Evolutionary conservation across 2,113 vertebrate genomes (phyloP).

Genomic region (Microtus ochrogaster): DNA sequence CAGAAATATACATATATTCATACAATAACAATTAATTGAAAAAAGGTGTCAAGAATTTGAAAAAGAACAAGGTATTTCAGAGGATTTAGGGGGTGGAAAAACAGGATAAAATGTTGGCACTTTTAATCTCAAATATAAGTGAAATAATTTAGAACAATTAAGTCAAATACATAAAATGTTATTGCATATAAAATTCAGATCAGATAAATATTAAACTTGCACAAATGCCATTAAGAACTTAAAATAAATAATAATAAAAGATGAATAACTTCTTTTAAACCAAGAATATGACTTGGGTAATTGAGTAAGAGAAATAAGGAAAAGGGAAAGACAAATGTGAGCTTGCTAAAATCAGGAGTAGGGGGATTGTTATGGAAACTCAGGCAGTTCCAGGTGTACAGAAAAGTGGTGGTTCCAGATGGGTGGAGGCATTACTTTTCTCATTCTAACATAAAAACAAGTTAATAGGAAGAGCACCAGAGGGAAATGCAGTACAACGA

Average conservation of each 20-base stretch:
- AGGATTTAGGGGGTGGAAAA: background rate
- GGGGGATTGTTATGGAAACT: background rate
- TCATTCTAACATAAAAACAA: background rate
- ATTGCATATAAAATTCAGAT: background rate
- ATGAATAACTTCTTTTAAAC: background rate
- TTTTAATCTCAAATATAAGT: background rate
- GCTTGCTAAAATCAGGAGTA: background rate
- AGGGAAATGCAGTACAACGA: background rate
- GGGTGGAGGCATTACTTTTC: background rate
- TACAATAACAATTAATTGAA: background rate
- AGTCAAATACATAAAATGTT: background rate
- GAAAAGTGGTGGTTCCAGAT: background rate
- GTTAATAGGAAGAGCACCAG: background rate
- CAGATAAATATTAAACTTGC: background rate
- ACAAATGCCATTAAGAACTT: background rate
- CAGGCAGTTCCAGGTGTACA: background rate
- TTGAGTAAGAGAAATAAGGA: constrained; percentile 14
- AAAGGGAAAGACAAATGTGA: background rate
- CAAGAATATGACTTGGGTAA: background rate
- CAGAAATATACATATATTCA: background rate
- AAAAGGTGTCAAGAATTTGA: background rate
- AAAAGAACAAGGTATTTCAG: background rate
- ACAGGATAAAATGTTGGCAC: background rate
- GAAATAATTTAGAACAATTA: background rate
- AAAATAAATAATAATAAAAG: too few species aligned